Evolutionary conservation across 1,140 invertebrate genomes (phyloP).

Genomic region (Trichoplusia ni): DNA sequence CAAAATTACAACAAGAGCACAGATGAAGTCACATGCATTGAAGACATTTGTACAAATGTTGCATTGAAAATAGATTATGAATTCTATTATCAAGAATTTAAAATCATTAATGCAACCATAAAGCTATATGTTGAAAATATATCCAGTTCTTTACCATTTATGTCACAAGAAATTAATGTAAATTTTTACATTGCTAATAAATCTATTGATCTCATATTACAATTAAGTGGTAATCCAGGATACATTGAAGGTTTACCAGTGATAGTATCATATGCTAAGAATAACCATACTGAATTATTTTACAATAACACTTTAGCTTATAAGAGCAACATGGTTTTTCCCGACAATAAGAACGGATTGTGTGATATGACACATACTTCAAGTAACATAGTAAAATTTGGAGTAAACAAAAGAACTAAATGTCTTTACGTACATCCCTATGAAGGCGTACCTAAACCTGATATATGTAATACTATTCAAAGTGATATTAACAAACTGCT

Average conservation of each 20-base stretch:
- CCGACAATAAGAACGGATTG: conserved; percentile 52
- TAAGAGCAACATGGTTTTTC: conserved; percentile 43
- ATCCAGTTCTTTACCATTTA: conserved; percentile 35
- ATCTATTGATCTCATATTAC: conserved; percentile 46
- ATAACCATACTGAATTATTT: conserved; percentile 61
- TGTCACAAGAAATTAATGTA: conserved; percentile 59
- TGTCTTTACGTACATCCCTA: conserved; percentile 48
- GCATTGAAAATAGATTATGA: conserved; percentile 57
- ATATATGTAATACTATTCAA: conserved; percentile 56
- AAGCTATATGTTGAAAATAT: conserved; percentile 53
- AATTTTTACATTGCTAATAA: conserved; percentile 59
- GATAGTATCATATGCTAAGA: conserved; percentile 50
- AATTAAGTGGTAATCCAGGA: conserved; percentile 66
- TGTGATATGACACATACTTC: conserved; percentile 50
- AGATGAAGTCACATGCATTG: conserved; percentile 58
- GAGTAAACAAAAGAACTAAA: conserved; percentile 57
- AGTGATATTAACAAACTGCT: conserved; percentile 45
- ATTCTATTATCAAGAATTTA: conserved; percentile 59
- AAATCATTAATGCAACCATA: conserved; percentile 56
- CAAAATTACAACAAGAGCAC: conserved; percentile 48
- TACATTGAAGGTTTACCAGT: conserved; percentile 57
- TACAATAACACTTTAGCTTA: conserved; percentile 44
- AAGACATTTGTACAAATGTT: conserved; percentile 56
- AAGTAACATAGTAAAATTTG: conserved; percentile 57
- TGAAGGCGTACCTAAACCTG: conserved; percentile 38